A percentile compares a stretch with the other conserved stretches of the same genome.
Conservation (phyloP, 2,797 vertebrate genomes). For the Centroberyx gerrardi region DNA sequence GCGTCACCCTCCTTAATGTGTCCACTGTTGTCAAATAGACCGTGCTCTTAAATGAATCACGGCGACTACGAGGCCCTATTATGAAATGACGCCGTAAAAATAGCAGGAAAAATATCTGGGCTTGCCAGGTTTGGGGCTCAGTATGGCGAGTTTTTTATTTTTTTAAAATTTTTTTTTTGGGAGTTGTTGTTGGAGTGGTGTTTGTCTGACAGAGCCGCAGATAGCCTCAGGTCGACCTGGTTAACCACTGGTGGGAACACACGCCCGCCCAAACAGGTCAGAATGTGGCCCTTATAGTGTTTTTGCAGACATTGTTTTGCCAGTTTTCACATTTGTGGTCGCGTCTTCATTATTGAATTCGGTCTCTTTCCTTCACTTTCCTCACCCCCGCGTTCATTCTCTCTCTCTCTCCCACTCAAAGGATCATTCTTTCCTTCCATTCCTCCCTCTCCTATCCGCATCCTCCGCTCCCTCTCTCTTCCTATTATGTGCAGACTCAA, state of each 20-base stretch:
- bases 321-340: constrained; percentile 52
- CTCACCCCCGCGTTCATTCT: not conserved
- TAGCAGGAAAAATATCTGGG: constrained; percentile 39
- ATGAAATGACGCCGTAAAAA: constrained; percentile 50
- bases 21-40: constrained; percentile 31
- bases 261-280: constrained; percentile 44
- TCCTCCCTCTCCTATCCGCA: not conserved
- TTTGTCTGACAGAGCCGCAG: constrained; percentile 40
- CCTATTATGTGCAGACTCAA: constrained; percentile 15
- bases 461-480: constrained; percentile 8
- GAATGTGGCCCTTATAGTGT: constrained; percentile 32
- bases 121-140: not conserved
- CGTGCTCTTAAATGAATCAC: constrained; percentile 38
- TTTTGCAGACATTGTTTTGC: constrained; percentile 58
- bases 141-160: not conserved
- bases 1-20: constrained; percentile 29
- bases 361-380: constrained; percentile 18
- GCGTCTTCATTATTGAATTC: constrained; percentile 41
- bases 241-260: constrained; percentile 39
- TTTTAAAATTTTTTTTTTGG: not conserved
- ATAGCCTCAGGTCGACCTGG: constrained; percentile 59
- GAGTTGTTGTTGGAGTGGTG: constrained; percentile 28
- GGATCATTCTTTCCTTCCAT: constrained; percentile 39
- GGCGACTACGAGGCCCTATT: constrained; percentile 15
- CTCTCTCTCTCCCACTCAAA: constrained; percentile 4